phyloP scores from a whole-genome alignment of 1,140 invertebrate species.

The Pristionchus pacificus region DNA sequence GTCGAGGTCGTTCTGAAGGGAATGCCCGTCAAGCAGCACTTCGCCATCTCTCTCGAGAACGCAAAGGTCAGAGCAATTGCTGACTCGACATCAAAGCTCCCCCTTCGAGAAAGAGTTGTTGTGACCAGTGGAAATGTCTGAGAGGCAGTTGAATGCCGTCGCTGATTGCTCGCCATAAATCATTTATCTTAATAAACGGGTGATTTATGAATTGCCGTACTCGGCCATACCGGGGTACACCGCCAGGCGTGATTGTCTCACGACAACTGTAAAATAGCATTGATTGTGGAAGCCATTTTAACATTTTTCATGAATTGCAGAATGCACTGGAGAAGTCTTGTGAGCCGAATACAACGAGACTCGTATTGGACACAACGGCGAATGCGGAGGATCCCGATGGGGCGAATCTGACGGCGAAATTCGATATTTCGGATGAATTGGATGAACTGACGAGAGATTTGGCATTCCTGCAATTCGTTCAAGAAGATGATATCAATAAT shows the following conservation, averaged over 20 bases:
- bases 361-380: slow-evolving; percentile 21
- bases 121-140: slow-evolving; percentile 3
- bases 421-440: slow-evolving; percentile 52
- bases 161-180: too few species aligned
- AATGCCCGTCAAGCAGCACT: slow-evolving; percentile 52
- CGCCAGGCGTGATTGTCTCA: too few species aligned
- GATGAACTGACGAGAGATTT: slow-evolving; percentile 56
- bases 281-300: too few species aligned
- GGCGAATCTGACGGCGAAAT: slow-evolving; percentile 33
- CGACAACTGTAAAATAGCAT: too few species aligned
- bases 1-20: slow-evolving; percentile 54
- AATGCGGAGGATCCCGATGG: slow-evolving; percentile 26
- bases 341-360: slow-evolving; percentile 28
- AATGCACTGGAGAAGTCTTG: slow-evolving; percentile 51
- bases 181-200: too few species aligned
- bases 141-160: too few species aligned
- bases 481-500: slow-evolving; percentile 53
- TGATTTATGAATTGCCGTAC: too few species aligned
- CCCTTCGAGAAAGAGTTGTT: too few species aligned
- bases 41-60: slow-evolving; percentile 50
- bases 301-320: slow-evolving; percentile 15
- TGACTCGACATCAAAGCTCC: too few species aligned
- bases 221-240: too few species aligned
- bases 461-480: slow-evolving; percentile 52
- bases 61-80: slow-evolving; percentile 37